Conservation (phyloP, 1,140 invertebrate genomes). For the Oncopeltus fasciatus region DNA sequence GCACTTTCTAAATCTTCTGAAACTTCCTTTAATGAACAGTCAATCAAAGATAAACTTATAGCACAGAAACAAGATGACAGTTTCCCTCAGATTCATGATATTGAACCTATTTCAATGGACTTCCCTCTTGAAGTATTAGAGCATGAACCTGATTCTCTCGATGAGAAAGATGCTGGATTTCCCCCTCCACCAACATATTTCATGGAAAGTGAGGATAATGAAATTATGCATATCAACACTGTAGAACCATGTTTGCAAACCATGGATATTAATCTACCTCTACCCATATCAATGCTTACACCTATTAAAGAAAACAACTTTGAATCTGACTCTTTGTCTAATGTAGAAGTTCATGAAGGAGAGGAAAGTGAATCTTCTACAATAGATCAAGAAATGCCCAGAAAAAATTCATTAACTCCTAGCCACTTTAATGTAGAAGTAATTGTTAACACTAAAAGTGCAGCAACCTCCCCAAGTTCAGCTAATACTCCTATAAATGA, state of each 20-base stretch:
- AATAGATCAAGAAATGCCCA: not conserved
- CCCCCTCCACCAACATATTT: conserved; percentile 19
- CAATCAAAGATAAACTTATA: not conserved
- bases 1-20: not conserved
- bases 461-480: not conserved
- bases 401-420: conserved; percentile 7
- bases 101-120: not conserved
- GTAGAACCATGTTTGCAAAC: conserved; percentile 2
- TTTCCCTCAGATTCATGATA: not conserved
- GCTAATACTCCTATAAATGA: not conserved
- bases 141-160: conserved; percentile 17
- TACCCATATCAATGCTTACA: conserved; percentile 19
- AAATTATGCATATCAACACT: conserved; percentile 5
- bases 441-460: conserved; percentile 13
- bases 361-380: conserved; percentile 11
- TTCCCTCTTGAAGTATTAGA: conserved; percentile 8
- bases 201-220: conserved; percentile 16
- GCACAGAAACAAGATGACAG: not conserved
- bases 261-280: conserved; percentile 5
- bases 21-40: not conserved
- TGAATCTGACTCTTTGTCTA: conserved; percentile 17
- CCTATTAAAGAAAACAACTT: conserved; percentile 19
- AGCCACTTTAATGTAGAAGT: conserved; percentile 16
- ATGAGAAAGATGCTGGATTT: conserved; percentile 13
- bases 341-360: conserved; percentile 1